Base-by-base conservation (phyloP, 2,113 vertebrate species). In the Ardeotis arabs region DNA sequence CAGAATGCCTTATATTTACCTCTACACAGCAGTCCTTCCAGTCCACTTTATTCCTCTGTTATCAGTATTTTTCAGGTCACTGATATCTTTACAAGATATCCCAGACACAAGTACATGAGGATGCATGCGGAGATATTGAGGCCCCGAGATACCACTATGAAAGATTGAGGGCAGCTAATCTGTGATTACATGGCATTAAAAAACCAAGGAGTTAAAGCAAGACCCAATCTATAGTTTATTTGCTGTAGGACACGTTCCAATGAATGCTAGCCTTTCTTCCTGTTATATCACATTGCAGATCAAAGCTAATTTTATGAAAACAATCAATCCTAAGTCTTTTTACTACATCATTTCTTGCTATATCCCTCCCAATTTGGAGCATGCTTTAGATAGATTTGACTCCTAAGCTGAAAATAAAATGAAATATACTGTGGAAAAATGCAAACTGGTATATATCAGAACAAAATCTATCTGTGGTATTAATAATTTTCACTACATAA, bases 241-340 rank as follows among this genome's bases (percentile, higher is more conserved):
- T 80, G n/a, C 72, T 76, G 10, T 79, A 89, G 75, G 53, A 86
- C 50, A 86, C 1, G 0, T 85, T 85, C 59, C 45, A 90, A 47
- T 62, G 58, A 68, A 90, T 67, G 69, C 87, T 39, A 39, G 50
- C 24, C 9, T 93, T 86, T 90, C 50, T 93, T 90, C 75, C 37
- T 62, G 15, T 73, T 88, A 66, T 25, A 83, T 44, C 72, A 69
- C 37, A 3, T 45, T 87, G 69, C 56, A 94, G 53, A 92, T 93
- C 82, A 94, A 85, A 83, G 79, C 28, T 74, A 88, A 86, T 92
- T 90, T 88, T 76, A 87, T 86, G 33, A 88, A 87, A 89, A 53
- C n/a, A 89, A 55, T 87, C 68, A 70, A 78, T 84, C 52, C 23
- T 39, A 28, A 70, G n/a, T 35, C 77, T 87, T 91, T 87, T 84